phyloP scores from a whole-genome alignment of 2,888 invertebrate genomes.

The Netelia inedita region DNA sequence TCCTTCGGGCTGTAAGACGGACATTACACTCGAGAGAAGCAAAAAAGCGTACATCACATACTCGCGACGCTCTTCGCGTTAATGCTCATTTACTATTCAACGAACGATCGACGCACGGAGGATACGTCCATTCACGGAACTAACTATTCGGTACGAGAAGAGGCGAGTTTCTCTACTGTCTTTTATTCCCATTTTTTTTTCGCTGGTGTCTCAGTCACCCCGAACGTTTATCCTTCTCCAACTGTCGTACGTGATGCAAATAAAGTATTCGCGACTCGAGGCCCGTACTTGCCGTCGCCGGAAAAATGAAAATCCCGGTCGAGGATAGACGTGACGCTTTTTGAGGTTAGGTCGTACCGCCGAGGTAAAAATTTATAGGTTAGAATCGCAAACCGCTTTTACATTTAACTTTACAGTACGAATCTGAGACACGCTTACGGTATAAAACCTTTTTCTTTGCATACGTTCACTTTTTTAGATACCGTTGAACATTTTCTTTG shows the following conservation, averaged over 20 bases:
- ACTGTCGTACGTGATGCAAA: constrained; percentile 69
- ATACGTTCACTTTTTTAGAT: constrained; percentile 27
- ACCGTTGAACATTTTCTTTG: background rate
- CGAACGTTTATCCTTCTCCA: constrained; percentile 46
- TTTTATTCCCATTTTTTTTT: constrained; percentile 49
- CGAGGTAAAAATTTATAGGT: background rate
- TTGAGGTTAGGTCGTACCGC: background rate
- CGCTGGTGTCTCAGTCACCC: constrained; percentile 43
- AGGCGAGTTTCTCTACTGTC: constrained; percentile 61
- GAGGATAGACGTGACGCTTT: background rate
- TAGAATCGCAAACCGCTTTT: too few species aligned
- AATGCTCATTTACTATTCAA: constrained; percentile 76
- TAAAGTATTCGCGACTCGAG: constrained; percentile 55
- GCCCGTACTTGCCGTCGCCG: background rate
- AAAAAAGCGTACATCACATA: constrained; percentile 33
- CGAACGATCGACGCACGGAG: constrained; percentile 75
- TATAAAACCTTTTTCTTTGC: background rate
- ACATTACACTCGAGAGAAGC: background rate
- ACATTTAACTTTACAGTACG: too few species aligned
- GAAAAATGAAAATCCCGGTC: constrained; percentile 56
- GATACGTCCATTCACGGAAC: constrained; percentile 76
- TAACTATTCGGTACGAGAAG: constrained; percentile 71
- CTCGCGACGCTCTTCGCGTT: constrained; percentile 54
- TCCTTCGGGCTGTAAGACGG: background rate
- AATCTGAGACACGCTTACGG: too few species aligned